phyloP scores from a whole-genome alignment of 30 jellyfish, hydroid and myxozoan genomes.

The Hydra vulgaris region DNA sequence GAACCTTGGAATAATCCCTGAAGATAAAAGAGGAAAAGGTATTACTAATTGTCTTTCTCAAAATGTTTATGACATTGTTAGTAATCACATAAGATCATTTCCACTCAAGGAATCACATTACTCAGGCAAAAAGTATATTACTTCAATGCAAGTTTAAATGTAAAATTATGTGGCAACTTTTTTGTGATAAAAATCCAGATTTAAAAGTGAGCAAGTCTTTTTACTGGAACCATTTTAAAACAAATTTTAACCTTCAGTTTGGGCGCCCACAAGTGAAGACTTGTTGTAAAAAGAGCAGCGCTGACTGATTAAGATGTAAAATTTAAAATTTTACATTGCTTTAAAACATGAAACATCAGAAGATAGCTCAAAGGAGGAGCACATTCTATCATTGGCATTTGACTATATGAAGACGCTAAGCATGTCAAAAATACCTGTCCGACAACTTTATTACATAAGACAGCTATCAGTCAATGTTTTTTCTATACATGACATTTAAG shows the following conservation, averaged over 20 bases:
- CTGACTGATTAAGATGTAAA: neutral
- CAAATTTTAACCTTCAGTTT: neutral
- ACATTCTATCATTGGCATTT: neutral
- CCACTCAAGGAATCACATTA: neutral
- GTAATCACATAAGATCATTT: neutral
- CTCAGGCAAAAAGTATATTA: neutral
- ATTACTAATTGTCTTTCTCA: neutral
- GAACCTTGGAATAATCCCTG: neutral
- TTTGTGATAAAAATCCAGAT: neutral
- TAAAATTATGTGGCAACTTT: neutral
- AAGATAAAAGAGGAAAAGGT: neutral
- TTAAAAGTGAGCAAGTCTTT: neutral
- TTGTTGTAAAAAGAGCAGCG: neutral
- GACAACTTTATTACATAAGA: neutral
- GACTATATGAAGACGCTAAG: neutral
- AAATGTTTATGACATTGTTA: neutral
- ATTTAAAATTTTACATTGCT: neutral
- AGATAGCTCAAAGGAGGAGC: neutral
- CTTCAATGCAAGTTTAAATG: neutral
- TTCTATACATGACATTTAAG: neutral
- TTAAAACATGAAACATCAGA: neutral
- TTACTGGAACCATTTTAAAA: neutral
- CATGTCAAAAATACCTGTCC: neutral
- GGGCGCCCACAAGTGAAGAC: neutral
- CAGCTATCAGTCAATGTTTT: neutral